phyloP scores from a whole-genome alignment of 1,140 invertebrate species.

The Plectrocnemia conspersa region DNA sequence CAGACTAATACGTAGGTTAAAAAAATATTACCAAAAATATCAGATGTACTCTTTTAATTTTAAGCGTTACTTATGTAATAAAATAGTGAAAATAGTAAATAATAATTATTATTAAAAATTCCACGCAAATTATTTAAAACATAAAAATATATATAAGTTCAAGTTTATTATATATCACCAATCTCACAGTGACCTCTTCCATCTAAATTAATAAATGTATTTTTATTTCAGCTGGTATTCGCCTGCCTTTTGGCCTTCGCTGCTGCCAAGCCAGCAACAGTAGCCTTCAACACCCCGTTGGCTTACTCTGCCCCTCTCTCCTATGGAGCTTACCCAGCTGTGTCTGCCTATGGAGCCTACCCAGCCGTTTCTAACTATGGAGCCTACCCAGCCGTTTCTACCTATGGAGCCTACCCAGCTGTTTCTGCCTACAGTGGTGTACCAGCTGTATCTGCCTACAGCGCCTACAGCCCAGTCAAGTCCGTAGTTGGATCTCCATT shows the following conservation, averaged over 20 bases:
- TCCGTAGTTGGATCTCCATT: conserved; percentile 15
- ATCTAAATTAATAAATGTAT: too few species aligned
- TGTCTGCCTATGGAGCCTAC: conserved; percentile 31
- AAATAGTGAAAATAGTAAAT: too few species aligned
- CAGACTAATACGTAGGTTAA: too few species aligned
- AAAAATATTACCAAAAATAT: too few species aligned
- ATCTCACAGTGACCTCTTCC: too few species aligned
- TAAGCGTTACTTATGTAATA: too few species aligned
- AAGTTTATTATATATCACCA: too few species aligned
- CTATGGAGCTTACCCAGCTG: conserved; percentile 35
- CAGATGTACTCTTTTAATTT: too few species aligned
- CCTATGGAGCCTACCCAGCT: conserved; percentile 29
- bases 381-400: conserved; percentile 46
- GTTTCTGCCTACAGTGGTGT: conserved; percentile 15
- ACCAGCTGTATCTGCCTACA: conserved; percentile 21
- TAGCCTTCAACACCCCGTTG: conserved; percentile 3
- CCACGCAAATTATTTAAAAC: too few species aligned
- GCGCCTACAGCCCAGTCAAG: conserved; percentile 33
- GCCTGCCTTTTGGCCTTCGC: conserved; percentile 37
- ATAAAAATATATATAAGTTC: too few species aligned
- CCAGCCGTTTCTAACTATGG: conserved; percentile 23
- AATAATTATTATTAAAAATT: too few species aligned
- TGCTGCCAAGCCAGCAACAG: conserved; percentile 35
- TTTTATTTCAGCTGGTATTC: conserved; percentile 18
- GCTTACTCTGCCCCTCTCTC: conserved; percentile 6